Conservation (phyloP, 2,888 invertebrate genomes). For the Scaptomyza caliginosa region DNA sequence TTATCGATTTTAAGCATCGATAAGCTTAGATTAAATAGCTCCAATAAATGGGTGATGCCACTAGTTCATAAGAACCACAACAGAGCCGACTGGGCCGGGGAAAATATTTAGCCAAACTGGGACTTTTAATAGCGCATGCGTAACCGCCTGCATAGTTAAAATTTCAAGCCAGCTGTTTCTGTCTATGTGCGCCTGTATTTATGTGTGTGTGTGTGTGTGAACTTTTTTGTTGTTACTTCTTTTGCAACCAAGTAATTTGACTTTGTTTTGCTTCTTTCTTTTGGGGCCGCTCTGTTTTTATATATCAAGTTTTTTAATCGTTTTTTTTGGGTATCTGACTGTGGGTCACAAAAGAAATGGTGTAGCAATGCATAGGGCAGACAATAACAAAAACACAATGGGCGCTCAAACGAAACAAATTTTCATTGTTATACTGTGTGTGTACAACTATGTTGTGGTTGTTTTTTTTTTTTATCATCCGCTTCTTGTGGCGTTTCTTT, state of each 20-base stretch:
- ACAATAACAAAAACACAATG: conserved; percentile 40
- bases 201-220: conserved; percentile 11
- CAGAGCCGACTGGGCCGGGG: not conserved
- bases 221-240: conserved; percentile 18
- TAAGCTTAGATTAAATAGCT: not conserved
- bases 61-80: not conserved
- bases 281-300: conserved; percentile 43
- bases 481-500: conserved; percentile 46
- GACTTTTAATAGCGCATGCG: conserved; percentile 43
- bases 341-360: conserved; percentile 59
- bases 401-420: conserved; percentile 66
- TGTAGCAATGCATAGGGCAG: conserved; percentile 43
- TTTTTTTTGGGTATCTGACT: conserved; percentile 24
- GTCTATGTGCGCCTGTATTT: conserved; percentile 1
- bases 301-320: conserved; percentile 5
- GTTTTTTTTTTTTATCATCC: conserved; percentile 9
- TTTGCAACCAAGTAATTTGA: conserved; percentile 43
- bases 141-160: conserved; percentile 29
- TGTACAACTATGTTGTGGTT: conserved; percentile 22
- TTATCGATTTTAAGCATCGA: conserved; percentile 9
- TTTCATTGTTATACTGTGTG: conserved; percentile 65
- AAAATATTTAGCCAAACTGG: conserved; percentile 14
- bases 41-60: not conserved
- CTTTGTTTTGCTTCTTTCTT: conserved; percentile 51
- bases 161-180: conserved; percentile 43